A percentile compares a stretch with the other conserved stretches of the same genome.
phyloP scores from a whole-genome alignment of 2,113 vertebrate species.

The Elachura formosa region DNA sequence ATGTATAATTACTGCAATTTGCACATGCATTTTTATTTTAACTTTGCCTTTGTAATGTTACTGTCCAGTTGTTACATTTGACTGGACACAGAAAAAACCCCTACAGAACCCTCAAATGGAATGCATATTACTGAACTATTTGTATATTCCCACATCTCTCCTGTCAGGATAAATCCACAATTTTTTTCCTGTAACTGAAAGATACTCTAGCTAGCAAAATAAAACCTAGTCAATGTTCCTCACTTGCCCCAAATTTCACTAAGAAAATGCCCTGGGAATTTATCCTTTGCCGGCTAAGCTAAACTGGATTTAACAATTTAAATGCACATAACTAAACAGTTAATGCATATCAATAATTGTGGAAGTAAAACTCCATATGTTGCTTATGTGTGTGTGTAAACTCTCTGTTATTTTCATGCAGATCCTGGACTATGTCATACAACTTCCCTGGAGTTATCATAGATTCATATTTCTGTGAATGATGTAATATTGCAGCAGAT shows the following conservation, averaged over 20 bases:
- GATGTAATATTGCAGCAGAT: not conserved
- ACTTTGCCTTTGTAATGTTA: not conserved
- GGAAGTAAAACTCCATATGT: not conserved
- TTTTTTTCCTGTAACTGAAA: not conserved
- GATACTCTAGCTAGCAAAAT: not conserved
- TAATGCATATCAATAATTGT: not conserved
- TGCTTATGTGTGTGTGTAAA: not conserved
- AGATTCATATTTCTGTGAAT: not conserved
- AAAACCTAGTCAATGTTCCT: not conserved
- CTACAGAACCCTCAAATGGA: not conserved
- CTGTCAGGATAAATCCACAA: not conserved
- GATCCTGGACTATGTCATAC: too few species aligned
- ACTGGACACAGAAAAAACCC: not conserved
- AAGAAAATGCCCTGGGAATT: not conserved
- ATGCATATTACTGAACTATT: not conserved
- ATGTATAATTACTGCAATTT: slow-evolving; percentile 1
- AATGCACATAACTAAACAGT: not conserved
- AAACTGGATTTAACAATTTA: not conserved
- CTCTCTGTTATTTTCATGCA: not conserved
- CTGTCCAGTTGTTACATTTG: not conserved
- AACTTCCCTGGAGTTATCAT: not conserved
- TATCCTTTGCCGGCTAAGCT: not conserved
- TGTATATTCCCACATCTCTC: not conserved
- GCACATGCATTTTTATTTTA: not conserved
- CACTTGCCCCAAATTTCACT: not conserved